Evolutionary conservation across 2,888 invertebrate species (phyloP), one percentile per base, ranked within the genome.

Genomic region (Dorcus hopei): DNA sequence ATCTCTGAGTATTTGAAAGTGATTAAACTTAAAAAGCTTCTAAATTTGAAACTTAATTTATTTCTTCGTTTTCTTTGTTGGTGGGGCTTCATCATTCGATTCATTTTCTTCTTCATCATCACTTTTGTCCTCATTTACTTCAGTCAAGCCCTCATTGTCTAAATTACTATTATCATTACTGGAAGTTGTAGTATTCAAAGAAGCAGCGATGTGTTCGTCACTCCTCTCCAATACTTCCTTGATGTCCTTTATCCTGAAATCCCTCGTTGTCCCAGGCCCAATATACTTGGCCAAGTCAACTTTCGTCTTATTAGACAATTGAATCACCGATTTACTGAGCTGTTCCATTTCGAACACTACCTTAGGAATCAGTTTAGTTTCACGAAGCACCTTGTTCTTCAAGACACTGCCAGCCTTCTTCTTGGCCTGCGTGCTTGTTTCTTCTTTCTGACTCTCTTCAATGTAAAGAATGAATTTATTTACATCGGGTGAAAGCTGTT

Each of bases 291-390:
- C 69, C 57, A 83, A 68, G 71, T 79, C 77, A 50, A 85, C 84
- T 74, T 84, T 83, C 1, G 84, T 84, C 66, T 84, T 87, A 54
- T 80, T 83, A 1, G 83, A 81, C n/a, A 88, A 79, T 58, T 83
- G 67, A 60, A 84, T 80, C 40, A 87, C 80, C 53, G 81, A 80
- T 66, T 83, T 85, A 65, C 80, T 80, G 71, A 87, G 88, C 68
- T 82, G 82, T 72, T 89, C 89, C 1, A 85, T 83, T 68, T 85
- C 87, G 48, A 83, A 80, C 53, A 89, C 83, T 0, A 88, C 81
- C 49, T 83, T 82, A 7, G 89, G 89, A 66, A 88, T 85, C 16
- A 82, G 78, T 65, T 83, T 83, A 0, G 86, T 86, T 72, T 88
- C 85, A 38, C 82, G 81, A 45, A 85, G 73, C 49, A 86, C 82